Conservation (phyloP, 2,113 vertebrate genomes). For the Pomatostomus ruficeps region DNA sequence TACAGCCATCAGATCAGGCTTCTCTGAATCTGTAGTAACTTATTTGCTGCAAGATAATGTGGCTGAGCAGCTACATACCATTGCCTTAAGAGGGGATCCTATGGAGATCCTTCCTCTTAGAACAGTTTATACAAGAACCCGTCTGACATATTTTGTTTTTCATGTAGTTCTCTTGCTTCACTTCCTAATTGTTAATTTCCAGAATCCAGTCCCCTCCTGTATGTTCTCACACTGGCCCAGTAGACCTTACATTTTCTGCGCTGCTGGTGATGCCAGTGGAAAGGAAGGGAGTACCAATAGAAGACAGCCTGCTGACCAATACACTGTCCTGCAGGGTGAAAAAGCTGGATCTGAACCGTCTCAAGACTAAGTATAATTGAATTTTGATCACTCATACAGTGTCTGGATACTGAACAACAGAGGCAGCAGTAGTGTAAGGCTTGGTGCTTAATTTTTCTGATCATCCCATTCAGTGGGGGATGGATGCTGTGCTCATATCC, state of each 20-base stretch:
- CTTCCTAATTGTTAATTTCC: background rate
- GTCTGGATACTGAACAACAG: background rate
- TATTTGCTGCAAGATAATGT: background rate
- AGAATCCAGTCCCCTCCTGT: background rate
- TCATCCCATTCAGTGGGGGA: fast-evolving
- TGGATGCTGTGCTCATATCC: background rate
- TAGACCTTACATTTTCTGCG: background rate
- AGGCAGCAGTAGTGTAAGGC: background rate
- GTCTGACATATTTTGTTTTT: background rate
- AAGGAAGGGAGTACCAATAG: background rate
- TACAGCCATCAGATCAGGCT: background rate
- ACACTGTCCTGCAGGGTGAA: background rate
- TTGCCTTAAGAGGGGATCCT: background rate
- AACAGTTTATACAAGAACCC: background rate
- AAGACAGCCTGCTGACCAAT: background rate
- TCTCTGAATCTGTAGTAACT: background rate
- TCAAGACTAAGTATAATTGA: background rate
- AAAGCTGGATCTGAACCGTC: background rate
- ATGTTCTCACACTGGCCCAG: background rate
- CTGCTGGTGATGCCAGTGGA: background rate
- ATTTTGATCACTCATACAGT: background rate
- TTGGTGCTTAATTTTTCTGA: background rate
- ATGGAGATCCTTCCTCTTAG: background rate
- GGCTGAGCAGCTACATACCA: background rate
- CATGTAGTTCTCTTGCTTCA: background rate